Base-by-base conservation (phyloP, 2,113 vertebrate genomes). In the Jacana jacana region DNA sequence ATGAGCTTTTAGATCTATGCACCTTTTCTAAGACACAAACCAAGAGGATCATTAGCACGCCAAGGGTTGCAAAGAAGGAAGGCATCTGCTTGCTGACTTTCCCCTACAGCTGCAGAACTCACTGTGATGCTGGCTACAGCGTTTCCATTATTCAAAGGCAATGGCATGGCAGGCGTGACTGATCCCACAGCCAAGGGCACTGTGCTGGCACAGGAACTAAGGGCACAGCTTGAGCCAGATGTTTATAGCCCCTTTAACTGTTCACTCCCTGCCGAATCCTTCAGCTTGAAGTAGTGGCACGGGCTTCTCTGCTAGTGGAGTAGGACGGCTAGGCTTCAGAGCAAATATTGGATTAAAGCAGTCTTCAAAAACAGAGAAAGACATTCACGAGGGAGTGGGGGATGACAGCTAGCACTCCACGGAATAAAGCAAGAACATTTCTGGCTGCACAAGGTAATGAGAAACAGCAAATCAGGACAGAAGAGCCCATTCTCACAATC, bases 141-240 rank as follows among this genome's bases (percentile, higher is more conserved):
- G 1, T 90, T 96, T 91, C 97, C 95, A 89, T 95, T 92, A 94
- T 96, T 93, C 93, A 93, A 91, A 96, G 81, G 81, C 94, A 92
- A 96, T 75, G 81, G 96, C 94, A 96, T 80, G 72, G 87, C 85
- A 91, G 87, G 89, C 46, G 24, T 75, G 86, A 90, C 81, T 64
- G 93, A 92, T 71, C 42, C 51, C 88, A 37, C 86, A 83, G 91
- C 78, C 88, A 76, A 89, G 94, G 89, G 71, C 83, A 78, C 70
- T 5, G 54, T 5, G 5, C 76, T 77, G 76, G 86, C 93, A 82
- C 39, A 51, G 61, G 48, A 89, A 69, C 77, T 35, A 46, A 80
- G 69, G 52, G 75, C 86, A 70, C 13, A 22, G 79, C 80, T 85
- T 17, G 3, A 95, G 89, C 76, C 95, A 91, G 93, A 93, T 88